Percentiles rank a stretch among this genome's conserved stretches.
Conservation (phyloP, 1,140 invertebrate genomes). For the Gerris buenoi region DNA sequence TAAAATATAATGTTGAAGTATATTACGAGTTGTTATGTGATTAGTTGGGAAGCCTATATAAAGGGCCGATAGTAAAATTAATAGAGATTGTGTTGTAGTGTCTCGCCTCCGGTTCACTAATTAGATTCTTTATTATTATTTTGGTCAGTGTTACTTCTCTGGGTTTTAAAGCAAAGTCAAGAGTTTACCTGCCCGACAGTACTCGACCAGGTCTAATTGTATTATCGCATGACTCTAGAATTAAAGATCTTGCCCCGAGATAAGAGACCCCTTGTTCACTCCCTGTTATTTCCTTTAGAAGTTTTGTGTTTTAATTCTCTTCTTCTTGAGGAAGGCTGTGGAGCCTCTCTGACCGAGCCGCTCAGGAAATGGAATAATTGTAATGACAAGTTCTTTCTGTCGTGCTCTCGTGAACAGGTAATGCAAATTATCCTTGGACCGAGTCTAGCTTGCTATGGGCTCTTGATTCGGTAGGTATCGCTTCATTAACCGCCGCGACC, state of each 20-base stretch:
- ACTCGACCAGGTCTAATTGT: background rate
- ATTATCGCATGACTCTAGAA: background rate
- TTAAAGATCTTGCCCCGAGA: background rate
- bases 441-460: too few species aligned
- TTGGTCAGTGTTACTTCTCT: too few species aligned
- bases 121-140: too few species aligned
- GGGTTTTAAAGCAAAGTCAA: too few species aligned
- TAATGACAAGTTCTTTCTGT: slow-evolving; percentile 5
- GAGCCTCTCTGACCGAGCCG: background rate
- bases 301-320: background rate
- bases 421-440: background rate
- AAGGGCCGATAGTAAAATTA: too few species aligned
- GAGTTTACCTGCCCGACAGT: too few species aligned
- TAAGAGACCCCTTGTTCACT: background rate
- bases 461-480: background rate
- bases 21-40: too few species aligned
- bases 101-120: too few species aligned
- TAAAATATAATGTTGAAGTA: too few species aligned
- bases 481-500: background rate
- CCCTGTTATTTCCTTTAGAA: background rate
- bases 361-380: background rate
- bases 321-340: background rate
- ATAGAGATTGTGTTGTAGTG: too few species aligned
- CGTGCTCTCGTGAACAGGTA: background rate
- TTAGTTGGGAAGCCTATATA: too few species aligned